phyloP scores from a whole-genome alignment of 2,113 vertebrate genomes.

The Cacatua alba region DNA sequence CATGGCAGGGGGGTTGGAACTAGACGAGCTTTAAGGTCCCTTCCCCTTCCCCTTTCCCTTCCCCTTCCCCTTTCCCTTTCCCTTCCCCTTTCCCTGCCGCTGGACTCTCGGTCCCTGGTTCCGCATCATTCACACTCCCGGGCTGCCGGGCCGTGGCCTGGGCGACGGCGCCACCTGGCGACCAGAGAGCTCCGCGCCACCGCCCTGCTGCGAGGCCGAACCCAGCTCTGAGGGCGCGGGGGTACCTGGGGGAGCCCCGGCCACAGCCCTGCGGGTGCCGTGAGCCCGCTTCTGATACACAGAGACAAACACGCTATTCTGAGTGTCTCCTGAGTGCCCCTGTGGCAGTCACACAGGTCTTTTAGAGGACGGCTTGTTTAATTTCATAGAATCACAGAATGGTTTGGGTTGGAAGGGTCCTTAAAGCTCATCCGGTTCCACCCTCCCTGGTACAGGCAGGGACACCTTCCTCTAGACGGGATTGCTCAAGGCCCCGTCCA shows the following conservation, averaged over 20 bases:
- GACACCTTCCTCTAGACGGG: not conserved
- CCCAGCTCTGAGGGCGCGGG: accelerated
- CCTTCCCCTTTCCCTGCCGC: too few relatives aligned
- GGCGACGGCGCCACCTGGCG: constrained; percentile 18
- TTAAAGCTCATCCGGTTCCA: not conserved
- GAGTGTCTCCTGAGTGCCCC: not conserved
- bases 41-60: too few relatives aligned
- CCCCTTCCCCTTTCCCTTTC: too few relatives aligned
- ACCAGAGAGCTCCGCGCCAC: not conserved
- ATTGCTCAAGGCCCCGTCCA: not conserved
- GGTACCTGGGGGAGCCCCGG: too few relatives aligned
- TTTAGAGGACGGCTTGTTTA: not conserved
- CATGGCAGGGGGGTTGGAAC: not conserved
- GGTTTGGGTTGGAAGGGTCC: not conserved
- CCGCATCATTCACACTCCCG: too few relatives aligned
- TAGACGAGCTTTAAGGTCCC: not conserved
- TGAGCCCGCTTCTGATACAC: accelerated
- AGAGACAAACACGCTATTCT: accelerated
- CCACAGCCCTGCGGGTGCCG: accelerated
- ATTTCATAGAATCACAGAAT: not conserved
- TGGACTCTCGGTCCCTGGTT: too few relatives aligned
- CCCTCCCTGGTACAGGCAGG: not conserved
- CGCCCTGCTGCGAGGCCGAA: not conserved
- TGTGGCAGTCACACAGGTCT: accelerated
- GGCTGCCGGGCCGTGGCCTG: not conserved